Conservation (phyloP, 2,797 vertebrate genomes). For the Erpetoichthys calabaricus region DNA sequence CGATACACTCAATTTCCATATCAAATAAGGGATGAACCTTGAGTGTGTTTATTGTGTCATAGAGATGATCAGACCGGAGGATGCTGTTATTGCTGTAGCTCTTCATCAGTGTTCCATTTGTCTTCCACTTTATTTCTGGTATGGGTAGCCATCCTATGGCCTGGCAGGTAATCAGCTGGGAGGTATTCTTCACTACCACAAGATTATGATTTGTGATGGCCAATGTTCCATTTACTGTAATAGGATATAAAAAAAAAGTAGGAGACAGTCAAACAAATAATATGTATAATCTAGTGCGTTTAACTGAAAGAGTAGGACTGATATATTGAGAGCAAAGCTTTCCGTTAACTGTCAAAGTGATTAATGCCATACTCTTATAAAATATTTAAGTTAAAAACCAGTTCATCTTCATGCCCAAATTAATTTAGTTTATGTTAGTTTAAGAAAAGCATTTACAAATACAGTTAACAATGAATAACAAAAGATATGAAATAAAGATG, state of each 20-base stretch:
- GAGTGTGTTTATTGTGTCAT: conserved; percentile 48
- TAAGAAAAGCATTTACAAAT: too few relatives aligned
- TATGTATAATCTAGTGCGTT: too few relatives aligned
- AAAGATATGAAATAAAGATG: too few relatives aligned
- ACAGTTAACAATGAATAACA: too few relatives aligned
- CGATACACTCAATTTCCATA: conserved; percentile 56
- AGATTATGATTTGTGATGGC: conserved; percentile 34
- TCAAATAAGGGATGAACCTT: conserved; percentile 39
- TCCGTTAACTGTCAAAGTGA: too few relatives aligned
- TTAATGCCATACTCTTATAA: too few relatives aligned
- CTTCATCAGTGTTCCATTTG: conserved; percentile 33
- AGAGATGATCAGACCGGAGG: conserved; percentile 30
- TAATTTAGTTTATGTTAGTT: too few relatives aligned
- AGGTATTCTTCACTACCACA: conserved; percentile 39
- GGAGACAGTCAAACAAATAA: conserved; percentile 3
- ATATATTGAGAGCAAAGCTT: too few relatives aligned
- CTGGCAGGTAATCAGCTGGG: conserved; percentile 50
- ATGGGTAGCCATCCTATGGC: conserved; percentile 59
- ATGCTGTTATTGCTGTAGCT: conserved; percentile 40
- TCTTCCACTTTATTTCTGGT: conserved; percentile 57
- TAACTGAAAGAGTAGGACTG: too few relatives aligned
- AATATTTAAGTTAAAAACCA: too few relatives aligned
- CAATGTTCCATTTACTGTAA: conserved; percentile 61
- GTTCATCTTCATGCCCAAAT: too few relatives aligned
- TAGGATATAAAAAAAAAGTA: conserved; percentile 8